Evolutionary conservation across 2,797 vertebrate species (phyloP), one percentile per base, ranked within the genome.

Genomic region (Premnoplex brunnescens): DNA sequence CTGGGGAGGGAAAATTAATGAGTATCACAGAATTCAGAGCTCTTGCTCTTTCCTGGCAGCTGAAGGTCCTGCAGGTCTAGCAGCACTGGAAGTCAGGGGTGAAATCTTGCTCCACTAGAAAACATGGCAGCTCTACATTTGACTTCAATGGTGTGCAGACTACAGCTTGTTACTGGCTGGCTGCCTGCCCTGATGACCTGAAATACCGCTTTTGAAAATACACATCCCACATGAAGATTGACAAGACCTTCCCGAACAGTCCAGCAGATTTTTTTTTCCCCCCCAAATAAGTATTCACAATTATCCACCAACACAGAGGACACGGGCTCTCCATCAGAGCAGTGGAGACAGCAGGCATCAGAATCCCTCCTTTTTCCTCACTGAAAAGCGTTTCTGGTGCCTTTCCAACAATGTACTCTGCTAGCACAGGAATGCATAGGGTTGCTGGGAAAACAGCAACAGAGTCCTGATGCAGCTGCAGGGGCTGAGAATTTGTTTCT

Each of bases 221-320:
- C 3, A 44, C 4, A 16, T 32, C 28, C 28, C 26, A 60, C 0
- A 0, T 12, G 7, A 68, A 79, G 59, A 49, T 1, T 56, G 46
- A 56, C 41, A 36, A 72, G 10, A 10, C n/a, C n/a, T 28, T 72
- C 7, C 32, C 41, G 22, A 88, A 52, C 5, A 64, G 41, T 32
- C 34, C 46, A 66, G 24, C 6, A 73, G 20, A 32, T 14, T 13
- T 12, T 39, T 58, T 46, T 75, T 74, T 30, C 24, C 2, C 43
- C 43, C 15, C 27, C 39, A 26, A 74, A 7, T 14, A 66, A 54
- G 8, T n/a, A 78, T 85, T 81, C 36, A 71, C 4, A 7, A 55
- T 71, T 54, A 71, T 6, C 21, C 39, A 81, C 36, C n/a, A 78
- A 37, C 28, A 43, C 18, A 77, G 46, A 48, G 14, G 43, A 62